Conservation (phyloP, 2,888 invertebrate species). For the Hylaea fasciaria region DNA sequence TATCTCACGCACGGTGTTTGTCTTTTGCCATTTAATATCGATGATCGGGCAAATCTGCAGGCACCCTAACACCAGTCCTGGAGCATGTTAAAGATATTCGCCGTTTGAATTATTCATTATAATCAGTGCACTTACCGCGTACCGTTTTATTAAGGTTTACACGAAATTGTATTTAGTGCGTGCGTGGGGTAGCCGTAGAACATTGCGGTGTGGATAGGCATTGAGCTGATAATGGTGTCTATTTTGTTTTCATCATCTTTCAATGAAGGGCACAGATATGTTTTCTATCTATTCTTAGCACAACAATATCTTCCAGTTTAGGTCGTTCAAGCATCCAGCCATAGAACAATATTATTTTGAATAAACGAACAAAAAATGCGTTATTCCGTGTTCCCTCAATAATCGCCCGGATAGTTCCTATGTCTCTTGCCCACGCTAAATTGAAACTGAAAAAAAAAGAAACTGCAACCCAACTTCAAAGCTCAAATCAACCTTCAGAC, state of each 20-base stretch:
- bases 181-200: slow-evolving; percentile 7
- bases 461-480: not conserved
- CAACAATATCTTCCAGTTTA: no score
- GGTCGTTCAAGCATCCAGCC: no score
- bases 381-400: no score
- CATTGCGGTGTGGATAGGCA: slow-evolving; percentile 6
- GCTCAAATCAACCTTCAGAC: slow-evolving; percentile 7
- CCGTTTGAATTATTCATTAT: slow-evolving; percentile 79
- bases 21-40: no score
- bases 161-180: slow-evolving; percentile 35
- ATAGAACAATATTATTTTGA: no score
- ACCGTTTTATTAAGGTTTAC: slow-evolving; percentile 49
- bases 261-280: not conserved
- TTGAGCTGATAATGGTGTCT: not conserved
- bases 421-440: not conserved
- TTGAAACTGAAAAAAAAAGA: not conserved
- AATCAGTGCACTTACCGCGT: slow-evolving; percentile 73
- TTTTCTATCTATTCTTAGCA: no score
- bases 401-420: no score
- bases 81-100: slow-evolving; percentile 58
- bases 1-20: no score
- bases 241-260: not conserved
- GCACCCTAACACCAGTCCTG: slow-evolving; percentile 37
- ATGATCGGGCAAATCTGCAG: no score
- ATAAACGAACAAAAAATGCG: no score